phyloP scores from a whole-genome alignment of 2,888 invertebrate species.

The Tetrapedia diversipes region DNA sequence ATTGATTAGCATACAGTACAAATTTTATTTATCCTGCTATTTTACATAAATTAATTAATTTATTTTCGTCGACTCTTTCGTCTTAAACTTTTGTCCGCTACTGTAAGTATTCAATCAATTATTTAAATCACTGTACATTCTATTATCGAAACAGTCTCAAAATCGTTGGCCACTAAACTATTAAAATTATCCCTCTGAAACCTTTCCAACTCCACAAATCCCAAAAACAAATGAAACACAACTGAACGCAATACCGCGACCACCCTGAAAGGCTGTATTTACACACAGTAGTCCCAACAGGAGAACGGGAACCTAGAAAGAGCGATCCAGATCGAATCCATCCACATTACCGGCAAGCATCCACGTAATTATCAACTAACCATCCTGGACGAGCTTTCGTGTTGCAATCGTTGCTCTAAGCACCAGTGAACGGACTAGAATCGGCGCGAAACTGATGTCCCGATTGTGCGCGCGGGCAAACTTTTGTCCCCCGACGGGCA shows the following conservation, averaged over 20 bases:
- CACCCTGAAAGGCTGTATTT: neutral
- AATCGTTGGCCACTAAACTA: no score
- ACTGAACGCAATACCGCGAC: neutral
- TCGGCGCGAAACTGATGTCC: conserved; percentile 12
- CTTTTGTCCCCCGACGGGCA: conserved; percentile 42
- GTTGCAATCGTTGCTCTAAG: neutral
- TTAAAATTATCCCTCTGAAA: no score
- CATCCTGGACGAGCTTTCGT: conserved; percentile 31
- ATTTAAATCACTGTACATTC: no score
- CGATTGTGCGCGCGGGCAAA: conserved; percentile 32
- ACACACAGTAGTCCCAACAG: neutral
- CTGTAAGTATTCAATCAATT: no score
- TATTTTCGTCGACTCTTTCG: no score
- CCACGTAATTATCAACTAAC: conserved; percentile 61
- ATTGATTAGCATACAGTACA: no score
- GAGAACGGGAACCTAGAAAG: neutral
- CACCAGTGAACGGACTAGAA: neutral
- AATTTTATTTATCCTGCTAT: no score
- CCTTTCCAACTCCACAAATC: no score
- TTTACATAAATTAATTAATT: no score
- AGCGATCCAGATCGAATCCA: conserved; percentile 43
- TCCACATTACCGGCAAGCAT: conserved; percentile 44
- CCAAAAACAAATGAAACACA: no score
- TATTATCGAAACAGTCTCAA: no score
- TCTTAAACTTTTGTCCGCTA: no score